Conservation (phyloP, 2,888 invertebrate genomes). For the Drosophila algonquin region DNA sequence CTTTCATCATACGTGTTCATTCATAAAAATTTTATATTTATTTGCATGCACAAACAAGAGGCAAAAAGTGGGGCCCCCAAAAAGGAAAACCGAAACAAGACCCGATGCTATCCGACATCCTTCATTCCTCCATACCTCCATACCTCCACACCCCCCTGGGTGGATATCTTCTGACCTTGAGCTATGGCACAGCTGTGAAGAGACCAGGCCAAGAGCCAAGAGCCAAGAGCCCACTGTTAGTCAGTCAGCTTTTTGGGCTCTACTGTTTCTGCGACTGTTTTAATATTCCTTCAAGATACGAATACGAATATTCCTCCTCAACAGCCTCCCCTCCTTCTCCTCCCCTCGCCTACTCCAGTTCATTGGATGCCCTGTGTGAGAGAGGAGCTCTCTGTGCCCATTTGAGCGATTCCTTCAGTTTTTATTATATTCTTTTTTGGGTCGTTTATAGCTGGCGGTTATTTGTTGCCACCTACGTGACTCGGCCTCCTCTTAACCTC, state of each 20-base stretch:
- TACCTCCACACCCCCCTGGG: constrained; percentile 11
- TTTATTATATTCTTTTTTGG: constrained; percentile 30
- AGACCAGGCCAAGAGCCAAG: constrained; percentile 8
- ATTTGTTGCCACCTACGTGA: constrained; percentile 74
- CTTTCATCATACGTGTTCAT: constrained; percentile 79
- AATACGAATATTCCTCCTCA: constrained; percentile 1
- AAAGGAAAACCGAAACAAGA: constrained; percentile 10
- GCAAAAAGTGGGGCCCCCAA: constrained; percentile 40
- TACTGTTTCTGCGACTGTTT: constrained; percentile 50
- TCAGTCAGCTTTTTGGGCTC: constrained; percentile 17
- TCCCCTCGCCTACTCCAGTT: neutral
- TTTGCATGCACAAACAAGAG: constrained; percentile 65
- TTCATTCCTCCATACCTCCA: neutral
- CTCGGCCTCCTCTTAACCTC: constrained; percentile 12
- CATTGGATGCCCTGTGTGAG: neutral
- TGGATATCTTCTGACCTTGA: constrained; percentile 56
- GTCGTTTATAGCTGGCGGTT: constrained; percentile 53
- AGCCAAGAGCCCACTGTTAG: neutral
- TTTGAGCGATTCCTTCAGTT: constrained; percentile 41
- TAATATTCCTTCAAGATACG: constrained; percentile 69
- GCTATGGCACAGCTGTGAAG: constrained; percentile 54
- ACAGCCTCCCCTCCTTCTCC: neutral
- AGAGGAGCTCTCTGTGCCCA: constrained; percentile 12
- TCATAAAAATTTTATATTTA: constrained; percentile 79
- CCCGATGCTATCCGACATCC: neutral